Evolutionary conservation across 2,797 vertebrate genomes (phyloP), one percentile per base, ranked within the genome.

Genomic region (Gadopsis bispinosus): DNA sequence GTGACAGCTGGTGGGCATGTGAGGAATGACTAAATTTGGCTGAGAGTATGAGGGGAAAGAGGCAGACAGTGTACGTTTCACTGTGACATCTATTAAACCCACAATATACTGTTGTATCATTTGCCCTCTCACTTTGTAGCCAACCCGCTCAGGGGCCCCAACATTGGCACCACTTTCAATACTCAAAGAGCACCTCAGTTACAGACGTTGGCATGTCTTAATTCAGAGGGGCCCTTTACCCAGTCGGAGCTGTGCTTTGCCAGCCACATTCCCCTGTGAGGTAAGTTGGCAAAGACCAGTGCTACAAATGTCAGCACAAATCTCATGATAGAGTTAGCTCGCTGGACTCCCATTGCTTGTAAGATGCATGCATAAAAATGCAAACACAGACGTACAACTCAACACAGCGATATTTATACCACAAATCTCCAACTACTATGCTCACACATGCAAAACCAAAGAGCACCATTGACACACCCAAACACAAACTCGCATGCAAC

Each of bases 251-350:
- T 67, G 35, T 53, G 72, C 41, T 69, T 61, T 74, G 37, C 62
- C 59, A 69, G 66, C 48, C 56, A 70, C 72, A 80, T 79, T 63
- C 55, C 45, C 55, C 59, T 35, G 58, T 45, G 73, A 79, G 51
- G 22, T 39, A 50, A 78, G n/a, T 33, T 85, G 87, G 82, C 70
- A 81, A 77, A 43, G 54, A 20, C 17, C 20, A 14, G 29, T 31
- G 50, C 47, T 76, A 65, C 58, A 88, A 78, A 84, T 86, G 78
- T 87, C 83, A 86, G 56, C 81, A 75, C 50, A 77, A 76, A 51
- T 58, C 62, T 56, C 53, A 54, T 48, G 43, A 73, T 50, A 39
- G 62, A 43, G 29, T 22, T 45, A 73, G 67, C 56, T 45, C 31
- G 75, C 19, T 60, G 41, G 39, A 79, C 56, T 22, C 10, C 0